Evolutionary conservation across 2,888 invertebrate species (phyloP).

Genomic region (Ischnus inquisitorius): DNA sequence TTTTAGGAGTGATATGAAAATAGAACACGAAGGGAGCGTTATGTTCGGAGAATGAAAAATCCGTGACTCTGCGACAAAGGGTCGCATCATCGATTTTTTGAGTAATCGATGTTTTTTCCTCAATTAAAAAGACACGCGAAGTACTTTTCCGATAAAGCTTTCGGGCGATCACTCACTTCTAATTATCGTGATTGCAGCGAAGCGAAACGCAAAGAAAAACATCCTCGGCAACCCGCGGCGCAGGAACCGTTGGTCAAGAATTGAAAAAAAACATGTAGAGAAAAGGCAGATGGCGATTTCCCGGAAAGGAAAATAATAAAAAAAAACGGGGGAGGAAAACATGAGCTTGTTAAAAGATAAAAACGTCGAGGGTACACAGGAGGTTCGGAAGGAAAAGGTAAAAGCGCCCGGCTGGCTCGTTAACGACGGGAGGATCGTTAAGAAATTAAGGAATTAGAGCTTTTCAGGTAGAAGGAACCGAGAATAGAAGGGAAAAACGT

Average conservation of each 20-base stretch:
- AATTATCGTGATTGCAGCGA: conserved; percentile 35
- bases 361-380: conserved; percentile 45
- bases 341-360: conserved; percentile 24
- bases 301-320: conserved; percentile 6
- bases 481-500: conserved; percentile 57
- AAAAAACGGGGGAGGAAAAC: conserved; percentile 36
- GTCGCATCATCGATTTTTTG: conserved; percentile 47
- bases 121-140: conserved; percentile 12
- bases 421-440: conserved; percentile 73
- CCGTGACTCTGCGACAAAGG: conserved; percentile 39
- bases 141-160: conserved; percentile 42
- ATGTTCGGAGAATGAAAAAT: conserved; percentile 40
- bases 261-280: conserved; percentile 19
- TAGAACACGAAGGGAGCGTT: background rate
- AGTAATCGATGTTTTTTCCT: conserved; percentile 27
- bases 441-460: conserved; percentile 73
- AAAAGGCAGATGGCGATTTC: conserved; percentile 33
- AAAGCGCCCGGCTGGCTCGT: conserved; percentile 65
- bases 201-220: conserved; percentile 24
- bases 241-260: conserved; percentile 16
- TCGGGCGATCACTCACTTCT: conserved; percentile 24
- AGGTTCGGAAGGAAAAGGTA: conserved; percentile 50
- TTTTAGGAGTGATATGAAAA: background rate
- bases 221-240: background rate
- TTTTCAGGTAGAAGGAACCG: conserved; percentile 53